These are phyloP conservation scores for Alca torda DNA, from an alignment of 2,797 vertebrate genomes.

Conservation along the genomic window DNA sequence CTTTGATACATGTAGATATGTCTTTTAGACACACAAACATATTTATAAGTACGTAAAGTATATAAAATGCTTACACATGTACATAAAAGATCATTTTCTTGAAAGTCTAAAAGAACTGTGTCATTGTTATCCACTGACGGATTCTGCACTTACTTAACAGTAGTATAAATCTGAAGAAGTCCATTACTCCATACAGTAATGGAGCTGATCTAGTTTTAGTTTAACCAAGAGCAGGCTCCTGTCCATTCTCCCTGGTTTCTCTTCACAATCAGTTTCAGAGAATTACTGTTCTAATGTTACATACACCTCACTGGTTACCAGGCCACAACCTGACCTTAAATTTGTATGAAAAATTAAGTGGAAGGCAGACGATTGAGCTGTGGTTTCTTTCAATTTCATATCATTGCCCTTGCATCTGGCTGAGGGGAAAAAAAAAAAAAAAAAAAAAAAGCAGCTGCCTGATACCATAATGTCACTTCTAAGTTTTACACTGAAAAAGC, in stretches of 20 bases:
- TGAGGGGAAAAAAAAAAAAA: neutral
- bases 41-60: neutral
- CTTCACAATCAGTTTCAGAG: slow-evolving; percentile 40
- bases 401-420: slow-evolving; percentile 69
- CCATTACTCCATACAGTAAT: neutral
- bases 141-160: neutral
- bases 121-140: neutral
- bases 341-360: slow-evolving; percentile 84
- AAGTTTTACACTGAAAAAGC: slow-evolving; percentile 68
- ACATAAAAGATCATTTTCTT: neutral
- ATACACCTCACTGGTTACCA: slow-evolving; percentile 53
- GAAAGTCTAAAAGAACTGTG: neutral
- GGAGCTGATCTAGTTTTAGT: neutral
- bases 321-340: slow-evolving; percentile 75
- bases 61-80: neutral
- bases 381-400: slow-evolving; percentile 80
- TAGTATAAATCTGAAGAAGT: neutral
- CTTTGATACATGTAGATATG: neutral
- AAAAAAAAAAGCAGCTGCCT: slow-evolving; percentile 40
- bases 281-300: slow-evolving; percentile 61
- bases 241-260: neutral
- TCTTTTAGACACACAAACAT: neutral
- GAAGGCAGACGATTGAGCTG: slow-evolving; percentile 75
- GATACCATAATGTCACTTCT: slow-evolving; percentile 75
- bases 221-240: slow-evolving; percentile 41